Percentiles rank a stretch among this genome's conserved stretches.
Evolutionary conservation across 2,797 vertebrate genomes (phyloP).

Genomic region (Tenualosa ilisha): DNA sequence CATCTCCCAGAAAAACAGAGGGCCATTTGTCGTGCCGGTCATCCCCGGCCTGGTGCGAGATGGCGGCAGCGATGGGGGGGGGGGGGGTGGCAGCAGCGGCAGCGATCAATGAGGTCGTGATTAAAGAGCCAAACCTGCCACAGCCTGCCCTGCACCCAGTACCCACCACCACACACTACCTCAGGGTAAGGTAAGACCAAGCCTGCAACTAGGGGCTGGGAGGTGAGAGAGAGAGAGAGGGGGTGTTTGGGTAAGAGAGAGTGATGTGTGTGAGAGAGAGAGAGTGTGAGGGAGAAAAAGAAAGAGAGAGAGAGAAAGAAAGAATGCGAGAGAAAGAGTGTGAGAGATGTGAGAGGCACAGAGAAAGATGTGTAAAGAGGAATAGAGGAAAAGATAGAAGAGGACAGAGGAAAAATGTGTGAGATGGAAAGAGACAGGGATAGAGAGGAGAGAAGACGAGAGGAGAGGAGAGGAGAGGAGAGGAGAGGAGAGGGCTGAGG

Average conservation of each 20-base stretch:
- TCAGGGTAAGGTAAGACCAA: too few relatives aligned
- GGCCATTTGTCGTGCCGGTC: conserved; percentile 47
- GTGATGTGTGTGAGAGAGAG: background rate
- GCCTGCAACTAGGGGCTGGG: background rate
- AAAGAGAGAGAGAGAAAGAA: background rate
- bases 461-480: too few relatives aligned
- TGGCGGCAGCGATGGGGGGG: background rate
- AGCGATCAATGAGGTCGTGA: conserved; percentile 47
- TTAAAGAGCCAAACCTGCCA: conserved; percentile 38
- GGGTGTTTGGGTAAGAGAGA: background rate
- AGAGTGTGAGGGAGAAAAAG: background rate
- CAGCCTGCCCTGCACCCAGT: conserved; percentile 16
- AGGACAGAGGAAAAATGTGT: background rate
- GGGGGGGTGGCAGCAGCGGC: background rate
- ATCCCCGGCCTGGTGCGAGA: conserved; percentile 13
- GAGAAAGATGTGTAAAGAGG: background rate
- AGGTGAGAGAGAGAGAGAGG: background rate
- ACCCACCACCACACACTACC: conserved; percentile 22
- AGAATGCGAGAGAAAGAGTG: background rate
- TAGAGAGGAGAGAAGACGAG: background rate
- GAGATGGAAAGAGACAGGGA: background rate
- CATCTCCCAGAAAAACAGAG: conserved; percentile 49
- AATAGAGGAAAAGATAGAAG: background rate
- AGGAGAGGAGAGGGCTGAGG: background rate
- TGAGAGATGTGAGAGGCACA: background rate